Base-by-base conservation (phyloP, 2,888 invertebrate genomes). In the Drosophila limbata region DNA sequence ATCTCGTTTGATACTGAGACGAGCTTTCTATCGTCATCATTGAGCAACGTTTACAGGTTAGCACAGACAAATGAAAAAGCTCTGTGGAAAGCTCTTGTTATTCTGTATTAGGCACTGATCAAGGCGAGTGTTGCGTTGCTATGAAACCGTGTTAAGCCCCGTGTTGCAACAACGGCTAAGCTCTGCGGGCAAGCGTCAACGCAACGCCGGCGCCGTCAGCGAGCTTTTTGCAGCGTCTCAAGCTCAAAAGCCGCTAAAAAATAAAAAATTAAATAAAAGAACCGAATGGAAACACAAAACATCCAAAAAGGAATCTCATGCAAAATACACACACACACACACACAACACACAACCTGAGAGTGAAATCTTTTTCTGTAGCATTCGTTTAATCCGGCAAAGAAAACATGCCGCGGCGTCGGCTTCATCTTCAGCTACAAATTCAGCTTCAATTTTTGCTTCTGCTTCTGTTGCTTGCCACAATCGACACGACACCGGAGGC, bases 101-200 rank as follows among this genome's bases (percentile, higher is more conserved):
- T 0, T 1, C 21, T 5, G 42, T 11, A 42, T 17, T 19, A 42
- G 40, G 11, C 10, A 19, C 10, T 11, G 17, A 40, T 9, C 15
- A 11, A 19, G 42, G 21, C 19, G 21, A 21, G 4, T 21, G n/a
- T 48, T 64, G 50, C 65, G n/a, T 44, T 64, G 50, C 65, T 63
- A 37, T 62, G 64, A 56, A 48, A 57, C 61, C 59, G 69, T 78
- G 79, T 37, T 84, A 83, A 86, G 87, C 81, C 64, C 81, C 87
- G 78, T 82, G 82, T 86, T 84, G 81, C 86, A 69, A 82, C 86
- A 85, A 77, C 63, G 37, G 73, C 69, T 82, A 78, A 86, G 84
- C 81, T 73, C 48, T 33, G 53, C 47, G 15, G n/a, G 39, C 39
- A 40, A 55, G 55, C 50, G 42, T 51, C 19, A 17, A 11, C 19